phyloP scores from a whole-genome alignment of 2,888 invertebrate species.

The Watsonalla cultraria region DNA sequence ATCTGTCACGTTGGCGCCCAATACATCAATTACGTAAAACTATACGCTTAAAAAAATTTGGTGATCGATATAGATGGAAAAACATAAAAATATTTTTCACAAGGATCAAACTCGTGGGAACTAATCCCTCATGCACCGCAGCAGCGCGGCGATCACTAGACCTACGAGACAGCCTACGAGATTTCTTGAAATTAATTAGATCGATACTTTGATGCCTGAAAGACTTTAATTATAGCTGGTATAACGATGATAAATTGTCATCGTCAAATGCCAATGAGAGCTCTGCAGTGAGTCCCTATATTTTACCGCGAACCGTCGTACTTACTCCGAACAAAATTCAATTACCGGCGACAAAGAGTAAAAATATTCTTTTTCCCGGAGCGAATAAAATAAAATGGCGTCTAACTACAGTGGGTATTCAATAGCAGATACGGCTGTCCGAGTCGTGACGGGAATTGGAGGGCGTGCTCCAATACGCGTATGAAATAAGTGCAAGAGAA shows the following conservation, averaged over 20 bases:
- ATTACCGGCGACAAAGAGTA: constrained; percentile 55
- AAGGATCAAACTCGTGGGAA: no score
- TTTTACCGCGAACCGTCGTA: constrained; percentile 28
- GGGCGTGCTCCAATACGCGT: constrained; percentile 29
- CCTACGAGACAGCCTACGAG: no score
- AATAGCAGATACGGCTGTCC: constrained; percentile 35
- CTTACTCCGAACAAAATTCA: constrained; percentile 49
- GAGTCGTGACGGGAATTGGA: constrained; percentile 38
- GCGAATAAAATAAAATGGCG: constrained; percentile 48
- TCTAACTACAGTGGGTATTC: constrained; percentile 43
- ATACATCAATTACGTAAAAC: no score
- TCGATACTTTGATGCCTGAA: no score
- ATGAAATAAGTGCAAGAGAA: constrained; percentile 29
- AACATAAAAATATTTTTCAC: no score
- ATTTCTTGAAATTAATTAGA: no score
- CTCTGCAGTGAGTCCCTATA: constrained; percentile 16
- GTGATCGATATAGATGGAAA: no score
- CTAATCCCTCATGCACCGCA: no score
- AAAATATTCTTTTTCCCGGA: constrained; percentile 40
- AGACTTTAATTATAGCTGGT: no score
- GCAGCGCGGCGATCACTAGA: no score
- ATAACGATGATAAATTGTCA: background rate
- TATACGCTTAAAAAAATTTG: no score
- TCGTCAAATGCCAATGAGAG: constrained; percentile 15
- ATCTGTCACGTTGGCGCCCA: no score